A percentile compares a stretch with the other conserved stretches of the same genome.
These are phyloP conservation scores for Drosophila picticornis DNA, from an alignment of 2,888 invertebrate genomes.

Conservation along the genomic window DNA sequence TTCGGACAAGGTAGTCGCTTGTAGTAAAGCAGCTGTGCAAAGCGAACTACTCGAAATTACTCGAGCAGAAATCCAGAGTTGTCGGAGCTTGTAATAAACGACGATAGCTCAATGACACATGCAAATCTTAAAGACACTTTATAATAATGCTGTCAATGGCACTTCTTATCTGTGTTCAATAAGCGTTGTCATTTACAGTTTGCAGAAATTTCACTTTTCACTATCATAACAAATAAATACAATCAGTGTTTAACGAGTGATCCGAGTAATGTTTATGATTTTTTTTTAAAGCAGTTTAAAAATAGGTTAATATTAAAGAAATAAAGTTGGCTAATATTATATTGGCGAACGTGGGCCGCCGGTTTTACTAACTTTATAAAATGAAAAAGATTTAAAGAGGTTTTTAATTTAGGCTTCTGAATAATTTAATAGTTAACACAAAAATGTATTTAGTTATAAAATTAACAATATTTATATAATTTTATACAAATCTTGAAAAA, in stretches of 20 bases:
- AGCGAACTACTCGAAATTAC: conserved; percentile 38
- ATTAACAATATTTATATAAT: no score
- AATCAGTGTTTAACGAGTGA: conserved; percentile 1
- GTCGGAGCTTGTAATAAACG: conserved; percentile 30
- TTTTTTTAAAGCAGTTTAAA: neutral
- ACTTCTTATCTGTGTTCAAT: neutral
- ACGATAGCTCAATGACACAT: conserved; percentile 10
- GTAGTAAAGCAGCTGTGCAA: conserved; percentile 19
- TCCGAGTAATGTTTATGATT: neutral
- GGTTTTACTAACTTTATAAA: neutral
- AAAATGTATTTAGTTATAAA: no score
- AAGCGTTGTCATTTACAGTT: neutral
- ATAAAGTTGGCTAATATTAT: neutral
- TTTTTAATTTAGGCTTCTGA: neutral
- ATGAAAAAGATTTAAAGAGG: neutral
- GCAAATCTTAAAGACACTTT: conserved; percentile 24
- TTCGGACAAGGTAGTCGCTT: conserved; percentile 13
- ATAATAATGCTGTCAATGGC: conserved; percentile 10
- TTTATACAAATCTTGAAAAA: no score
- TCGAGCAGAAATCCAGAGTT: conserved; percentile 32
- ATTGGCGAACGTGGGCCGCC: neutral
- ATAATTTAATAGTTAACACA: no score
- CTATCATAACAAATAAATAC: neutral
- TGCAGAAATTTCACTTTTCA: neutral
- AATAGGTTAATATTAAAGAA: neutral